These are phyloP conservation scores for Stomorhina lunata DNA, from an alignment of 2,888 invertebrate genomes.

Conservation along the genomic window DNA sequence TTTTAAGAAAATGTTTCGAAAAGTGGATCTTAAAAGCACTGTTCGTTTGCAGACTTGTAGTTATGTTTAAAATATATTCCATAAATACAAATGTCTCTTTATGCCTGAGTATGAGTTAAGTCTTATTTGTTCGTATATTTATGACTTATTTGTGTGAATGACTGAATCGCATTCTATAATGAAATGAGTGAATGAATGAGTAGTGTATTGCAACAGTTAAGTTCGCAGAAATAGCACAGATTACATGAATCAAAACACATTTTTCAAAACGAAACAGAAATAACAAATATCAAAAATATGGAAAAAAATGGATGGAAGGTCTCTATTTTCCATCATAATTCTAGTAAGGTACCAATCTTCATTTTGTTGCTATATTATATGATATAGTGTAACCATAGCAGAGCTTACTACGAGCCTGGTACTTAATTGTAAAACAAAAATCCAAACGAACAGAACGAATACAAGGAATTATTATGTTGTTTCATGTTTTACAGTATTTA, in stretches of 20 bases:
- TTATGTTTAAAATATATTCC: constrained; percentile 24
- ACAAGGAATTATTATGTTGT: constrained; percentile 41
- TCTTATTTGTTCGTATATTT: constrained; percentile 15
- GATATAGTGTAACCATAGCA: no score
- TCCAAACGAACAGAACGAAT: not conserved
- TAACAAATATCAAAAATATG: no score
- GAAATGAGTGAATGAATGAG: constrained; percentile 2
- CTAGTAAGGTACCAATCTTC: not conserved
- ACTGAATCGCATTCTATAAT: constrained; percentile 37
- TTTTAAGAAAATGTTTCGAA: no score
- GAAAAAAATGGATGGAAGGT: no score
- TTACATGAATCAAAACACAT: no score
- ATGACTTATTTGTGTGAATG: constrained; percentile 31
- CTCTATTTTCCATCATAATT: no score
- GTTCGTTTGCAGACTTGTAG: no score
- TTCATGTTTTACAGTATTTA: constrained; percentile 23
- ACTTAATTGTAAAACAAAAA: constrained; percentile 3
- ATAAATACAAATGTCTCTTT: not conserved
- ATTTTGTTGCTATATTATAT: constrained; percentile 16
- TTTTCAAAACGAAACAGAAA: no score
- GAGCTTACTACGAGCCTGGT: not conserved
- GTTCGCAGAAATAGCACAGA: not conserved
- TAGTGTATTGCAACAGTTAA: not conserved
- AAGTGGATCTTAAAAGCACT: no score
- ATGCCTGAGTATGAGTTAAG: not conserved